Base-by-base conservation (phyloP, 2,113 vertebrate species). In the Stictonetta naevosa region DNA sequence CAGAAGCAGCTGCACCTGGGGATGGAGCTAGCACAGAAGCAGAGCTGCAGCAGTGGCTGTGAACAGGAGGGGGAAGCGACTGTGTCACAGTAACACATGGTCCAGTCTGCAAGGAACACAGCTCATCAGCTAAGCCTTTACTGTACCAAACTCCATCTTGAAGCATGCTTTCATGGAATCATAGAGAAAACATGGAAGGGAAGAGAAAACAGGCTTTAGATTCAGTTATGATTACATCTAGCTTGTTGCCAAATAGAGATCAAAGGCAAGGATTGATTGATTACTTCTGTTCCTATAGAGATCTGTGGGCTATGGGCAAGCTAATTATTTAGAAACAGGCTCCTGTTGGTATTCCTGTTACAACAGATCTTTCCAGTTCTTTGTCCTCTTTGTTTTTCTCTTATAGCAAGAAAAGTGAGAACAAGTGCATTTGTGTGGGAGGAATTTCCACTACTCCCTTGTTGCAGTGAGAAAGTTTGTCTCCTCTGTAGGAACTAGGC, bases 11-110 rank as follows among this genome's bases (percentile, higher is more conserved):
- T 79, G 19, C 13, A 13, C 28, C 36, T 25, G 12, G 40, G 63
- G 31, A 15, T 75, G 38, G 66, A 55, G 31, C 22, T 34, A 4
- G 40, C 13, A 3, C 7, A n/a, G 48, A 42, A 69, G 66, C 15
- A 19, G 93, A 46, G 60, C 33, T 33, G 40, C 31, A 67, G 52
- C 21, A 0, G 1, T 26, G 17, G n/a, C 66, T 18, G 29, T 34
- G 73, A 52, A 25, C 36, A 18, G 11, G 36, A 33, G 52, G 8
- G 48, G 42, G 74, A 13, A 81, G 33, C 0, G 2, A 36, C 46
- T 40, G 28, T 18, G 6, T 36, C 17, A 17, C 17, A 17, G 0
- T 3, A 38, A n/a, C 11, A 13, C 22, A 10, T 50, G 6, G 31
- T 62, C 67, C 79, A 53, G 0, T 20, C 33, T 83, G 34, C 53